phyloP scores from a whole-genome alignment of 2,888 invertebrate genomes.

The Andrena dorsata region DNA sequence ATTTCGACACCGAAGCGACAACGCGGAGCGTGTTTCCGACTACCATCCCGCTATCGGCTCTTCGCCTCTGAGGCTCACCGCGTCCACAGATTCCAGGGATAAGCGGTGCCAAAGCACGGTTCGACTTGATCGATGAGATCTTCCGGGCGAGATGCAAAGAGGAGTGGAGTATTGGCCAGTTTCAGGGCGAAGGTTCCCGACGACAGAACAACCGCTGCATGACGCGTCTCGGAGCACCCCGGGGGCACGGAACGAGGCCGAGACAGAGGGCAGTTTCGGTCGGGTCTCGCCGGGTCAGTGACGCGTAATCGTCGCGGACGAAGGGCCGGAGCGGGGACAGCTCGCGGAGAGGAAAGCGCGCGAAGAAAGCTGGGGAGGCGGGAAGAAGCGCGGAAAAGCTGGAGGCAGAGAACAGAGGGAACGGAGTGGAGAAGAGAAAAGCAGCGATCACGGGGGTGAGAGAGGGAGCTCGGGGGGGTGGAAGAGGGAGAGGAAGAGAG shows the following conservation, averaged over 20 bases:
- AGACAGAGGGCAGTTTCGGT: constrained; percentile 10
- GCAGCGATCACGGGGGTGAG: constrained; percentile 7
- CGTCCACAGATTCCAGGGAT: background rate
- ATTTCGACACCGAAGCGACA: background rate
- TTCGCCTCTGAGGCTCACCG: background rate
- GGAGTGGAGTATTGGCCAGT: background rate
- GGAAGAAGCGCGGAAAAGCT: constrained; percentile 39
- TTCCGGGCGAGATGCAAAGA: background rate
- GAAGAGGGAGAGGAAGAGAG: constrained; percentile 56
- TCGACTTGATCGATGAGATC: background rate
- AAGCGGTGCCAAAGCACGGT: background rate
- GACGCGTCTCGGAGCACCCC: background rate
- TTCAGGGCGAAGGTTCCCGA: background rate
- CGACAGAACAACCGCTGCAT: background rate
- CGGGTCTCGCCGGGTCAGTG: constrained; percentile 20
- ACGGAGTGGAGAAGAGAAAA: constrained; percentile 39
- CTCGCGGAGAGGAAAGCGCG: constrained; percentile 7
- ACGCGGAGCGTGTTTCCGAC: background rate
- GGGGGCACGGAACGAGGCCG: background rate
- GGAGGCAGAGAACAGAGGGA: constrained; percentile 11
- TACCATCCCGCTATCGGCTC: background rate
- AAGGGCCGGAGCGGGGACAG: background rate
- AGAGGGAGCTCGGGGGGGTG: constrained; percentile 18
- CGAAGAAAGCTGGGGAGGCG: constrained; percentile 15
- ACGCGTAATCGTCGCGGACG: constrained; percentile 12